Conservation (phyloP, 1,140 invertebrate genomes). For the Pemphigus obesinymphae region DNA sequence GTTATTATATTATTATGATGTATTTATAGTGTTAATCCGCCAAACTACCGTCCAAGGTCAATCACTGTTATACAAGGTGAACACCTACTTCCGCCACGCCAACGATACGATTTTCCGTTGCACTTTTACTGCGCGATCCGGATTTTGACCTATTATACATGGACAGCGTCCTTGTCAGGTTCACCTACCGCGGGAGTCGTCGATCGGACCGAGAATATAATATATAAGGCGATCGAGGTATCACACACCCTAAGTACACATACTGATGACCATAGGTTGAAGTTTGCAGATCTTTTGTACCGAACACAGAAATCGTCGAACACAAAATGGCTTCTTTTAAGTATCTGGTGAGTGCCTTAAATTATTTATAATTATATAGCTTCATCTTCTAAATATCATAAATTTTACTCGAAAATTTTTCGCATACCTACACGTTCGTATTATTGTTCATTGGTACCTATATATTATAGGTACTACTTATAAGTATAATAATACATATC, state of each 20-base stretch:
- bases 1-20: neutral
- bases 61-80: neutral
- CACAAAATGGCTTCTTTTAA: conserved; percentile 26
- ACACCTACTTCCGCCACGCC: neutral
- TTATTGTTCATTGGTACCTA: no score
- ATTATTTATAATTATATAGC: no score
- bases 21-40: neutral
- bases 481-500: no score
- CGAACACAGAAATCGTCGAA: neutral
- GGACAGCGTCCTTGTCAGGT: neutral
- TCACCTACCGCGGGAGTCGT: neutral
- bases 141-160: neutral
- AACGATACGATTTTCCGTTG: neutral
- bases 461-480: no score
- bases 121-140: neutral
- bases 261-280: neutral
- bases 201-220: neutral
- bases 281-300: neutral
- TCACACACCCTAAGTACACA: neutral
- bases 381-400: no score
- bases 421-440: no score
- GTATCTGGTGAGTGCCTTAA: conserved; percentile 21
- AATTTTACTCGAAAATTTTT: no score
- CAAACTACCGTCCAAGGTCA: neutral
- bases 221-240: neutral